phyloP scores from a whole-genome alignment of 2,888 invertebrate species.

The Ecdyonurus torrentis region DNA sequence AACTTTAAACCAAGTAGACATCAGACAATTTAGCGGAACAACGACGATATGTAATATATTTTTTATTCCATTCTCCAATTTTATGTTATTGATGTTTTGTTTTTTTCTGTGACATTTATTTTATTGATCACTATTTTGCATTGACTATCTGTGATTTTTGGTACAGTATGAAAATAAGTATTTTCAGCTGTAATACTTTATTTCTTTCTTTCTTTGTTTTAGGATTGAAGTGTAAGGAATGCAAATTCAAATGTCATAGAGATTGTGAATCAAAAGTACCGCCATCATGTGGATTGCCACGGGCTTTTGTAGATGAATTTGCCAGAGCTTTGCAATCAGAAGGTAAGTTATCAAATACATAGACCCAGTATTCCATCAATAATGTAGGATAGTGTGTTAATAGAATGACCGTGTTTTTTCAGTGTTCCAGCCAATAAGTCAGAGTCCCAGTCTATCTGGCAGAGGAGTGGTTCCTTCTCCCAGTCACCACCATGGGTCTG shows the following conservation, averaged over 20 bases:
- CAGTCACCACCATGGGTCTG: constrained; percentile 20
- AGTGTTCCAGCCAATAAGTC: constrained; percentile 14
- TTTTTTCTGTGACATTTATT: no score
- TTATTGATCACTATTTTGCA: no score
- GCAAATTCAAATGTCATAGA: constrained; percentile 79
- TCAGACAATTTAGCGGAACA: no score
- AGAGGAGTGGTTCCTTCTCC: constrained; percentile 27
- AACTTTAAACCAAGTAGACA: no score
- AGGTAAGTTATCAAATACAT: constrained; percentile 24
- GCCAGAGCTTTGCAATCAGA: constrained; percentile 34
- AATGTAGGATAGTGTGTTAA: background rate
- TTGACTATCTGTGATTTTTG: no score
- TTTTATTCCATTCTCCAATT: no score
- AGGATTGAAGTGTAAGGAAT: constrained; percentile 76
- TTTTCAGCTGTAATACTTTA: background rate
- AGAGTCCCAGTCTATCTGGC: constrained; percentile 30
- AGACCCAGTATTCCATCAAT: no score
- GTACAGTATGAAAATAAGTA: no score
- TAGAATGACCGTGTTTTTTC: no score
- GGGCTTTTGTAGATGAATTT: constrained; percentile 67
- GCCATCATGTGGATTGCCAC: constrained; percentile 82
- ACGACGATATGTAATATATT: no score
- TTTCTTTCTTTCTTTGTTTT: constrained; percentile 10
- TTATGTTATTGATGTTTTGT: no score
- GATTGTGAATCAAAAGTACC: constrained; percentile 86